Percentiles rank a stretch among this genome's conserved stretches.
Conservation (phyloP, 2,888 invertebrate species). For the Hyposoter didymator region DNA sequence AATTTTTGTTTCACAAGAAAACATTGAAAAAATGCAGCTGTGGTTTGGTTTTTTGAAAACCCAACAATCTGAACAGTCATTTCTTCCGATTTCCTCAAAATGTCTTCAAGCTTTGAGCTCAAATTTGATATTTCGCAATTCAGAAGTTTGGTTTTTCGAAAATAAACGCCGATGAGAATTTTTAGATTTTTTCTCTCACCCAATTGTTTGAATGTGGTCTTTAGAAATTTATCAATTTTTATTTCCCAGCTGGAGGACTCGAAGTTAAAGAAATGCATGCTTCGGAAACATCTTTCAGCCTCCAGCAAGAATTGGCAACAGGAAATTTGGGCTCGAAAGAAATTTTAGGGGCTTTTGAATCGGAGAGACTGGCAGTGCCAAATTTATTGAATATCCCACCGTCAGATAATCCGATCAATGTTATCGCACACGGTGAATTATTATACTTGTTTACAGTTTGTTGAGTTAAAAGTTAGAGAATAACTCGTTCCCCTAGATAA, state of each 20-base stretch:
- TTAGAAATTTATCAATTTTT: not conserved
- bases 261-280: constrained; percentile 76
- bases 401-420: constrained; percentile 72
- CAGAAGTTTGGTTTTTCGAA: not conserved
- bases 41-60: no score
- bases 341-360: constrained; percentile 41
- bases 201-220: not conserved
- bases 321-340: constrained; percentile 64
- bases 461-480: not conserved
- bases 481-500: constrained; percentile 12
- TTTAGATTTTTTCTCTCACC: not conserved
- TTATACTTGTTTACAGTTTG: not conserved
- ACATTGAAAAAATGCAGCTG: no score
- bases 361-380: constrained; percentile 77
- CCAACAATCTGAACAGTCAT: no score
- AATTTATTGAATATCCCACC: constrained; percentile 61
- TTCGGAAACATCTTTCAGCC: constrained; percentile 77
- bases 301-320: constrained; percentile 46
- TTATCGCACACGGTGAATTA: constrained; percentile 80
- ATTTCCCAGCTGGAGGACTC: constrained; percentile 60
- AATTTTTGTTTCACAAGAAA: no score
- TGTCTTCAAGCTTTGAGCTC: not conserved
- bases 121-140: not conserved
- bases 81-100: not conserved
- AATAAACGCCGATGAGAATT: not conserved